phyloP scores from a whole-genome alignment of 2,888 invertebrate genomes.

The Megastigmus dorsalis region DNA sequence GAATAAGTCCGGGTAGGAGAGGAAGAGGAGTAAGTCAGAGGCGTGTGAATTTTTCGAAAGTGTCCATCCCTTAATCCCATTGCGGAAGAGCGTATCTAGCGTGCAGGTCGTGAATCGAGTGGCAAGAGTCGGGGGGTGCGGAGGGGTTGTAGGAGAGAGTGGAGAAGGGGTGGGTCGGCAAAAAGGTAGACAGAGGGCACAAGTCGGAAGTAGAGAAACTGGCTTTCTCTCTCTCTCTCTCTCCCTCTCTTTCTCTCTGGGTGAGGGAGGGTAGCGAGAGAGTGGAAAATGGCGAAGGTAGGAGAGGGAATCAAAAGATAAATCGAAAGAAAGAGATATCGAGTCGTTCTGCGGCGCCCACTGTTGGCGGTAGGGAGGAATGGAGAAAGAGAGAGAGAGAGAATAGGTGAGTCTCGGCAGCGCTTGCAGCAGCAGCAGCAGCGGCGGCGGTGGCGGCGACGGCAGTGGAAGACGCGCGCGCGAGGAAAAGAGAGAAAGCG shows the following conservation, averaged over 20 bases:
- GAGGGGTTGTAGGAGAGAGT: constrained; percentile 2
- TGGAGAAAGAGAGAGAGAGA: constrained; percentile 32
- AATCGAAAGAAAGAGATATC: constrained; percentile 57
- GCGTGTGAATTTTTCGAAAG: constrained; percentile 19
- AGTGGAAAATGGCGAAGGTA: constrained; percentile 54
- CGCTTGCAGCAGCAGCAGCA: constrained; percentile 27
- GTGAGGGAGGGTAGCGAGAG: constrained; percentile 51
- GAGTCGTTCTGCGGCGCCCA: constrained; percentile 48
- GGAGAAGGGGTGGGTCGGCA: constrained; percentile 50
- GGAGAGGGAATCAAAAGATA: constrained; percentile 56
- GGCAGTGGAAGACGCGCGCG: constrained; percentile 53
- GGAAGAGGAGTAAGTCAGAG: too few species aligned
- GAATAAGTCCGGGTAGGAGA: too few species aligned
- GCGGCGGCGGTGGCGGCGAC: constrained; percentile 28
- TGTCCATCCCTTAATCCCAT: constrained; percentile 22
- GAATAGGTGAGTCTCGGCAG: constrained; percentile 55
- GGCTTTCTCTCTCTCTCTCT: neutral
- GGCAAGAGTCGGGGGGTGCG: constrained; percentile 33
- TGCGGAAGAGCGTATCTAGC: constrained; percentile 53
- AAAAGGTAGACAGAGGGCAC: constrained; percentile 56
- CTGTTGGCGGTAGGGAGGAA: constrained; percentile 4
- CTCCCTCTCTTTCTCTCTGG: neutral
- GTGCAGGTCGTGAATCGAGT: constrained; percentile 53
- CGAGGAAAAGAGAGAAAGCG: constrained; percentile 58
- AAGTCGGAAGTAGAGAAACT: constrained; percentile 36